Evolutionary conservation across 2,888 invertebrate species (phyloP), one percentile per base, ranked within the genome.

Genomic region (Microctonus aethiopoides): DNA sequence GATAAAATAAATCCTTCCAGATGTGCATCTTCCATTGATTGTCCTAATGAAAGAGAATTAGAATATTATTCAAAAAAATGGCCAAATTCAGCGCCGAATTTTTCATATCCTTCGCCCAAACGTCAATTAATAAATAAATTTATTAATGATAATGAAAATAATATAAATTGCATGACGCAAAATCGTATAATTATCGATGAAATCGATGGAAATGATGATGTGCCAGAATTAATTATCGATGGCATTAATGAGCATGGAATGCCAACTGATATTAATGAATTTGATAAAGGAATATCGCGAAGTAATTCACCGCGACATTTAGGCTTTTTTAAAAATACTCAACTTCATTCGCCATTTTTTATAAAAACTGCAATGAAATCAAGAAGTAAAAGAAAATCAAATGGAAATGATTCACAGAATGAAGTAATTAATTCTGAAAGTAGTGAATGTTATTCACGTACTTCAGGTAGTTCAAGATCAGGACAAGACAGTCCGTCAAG

Each of bases 361-460:
- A 85, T 89, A 79, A 87, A 86, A 75, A 88, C 88, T 7, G 88
- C 89, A 0, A 73, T 86, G 0, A 86, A 85, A 34, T 78, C 85
- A 3, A 81, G 88, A 68, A 84, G 79, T 52, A 86, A 86, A 77
- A 79, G 87, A 68, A 74, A 76, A 0, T 74, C 80, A 57, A 74
- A 77, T 26, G 78, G 75, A 32, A 75, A 65, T 22, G 73, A 73
- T 32, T n/a, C 24, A 9, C 75, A 77, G 36, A 39, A 72, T 32
- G 74, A 78, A 26, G 78, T 81, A 68, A 78, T 80, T 39, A 84
- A 83, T 70, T 83, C 84, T 1, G 83, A 83, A 10, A 86, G 86
- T 73, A 83, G 86, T 80, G 83, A 83, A 61, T 80, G 80, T 78
- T 78, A 80, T 67, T 79, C 76, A 24, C 73, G 74, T 24, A 71